phyloP scores from a whole-genome alignment of 2,888 invertebrate species.

The Anthrax anthrax region DNA sequence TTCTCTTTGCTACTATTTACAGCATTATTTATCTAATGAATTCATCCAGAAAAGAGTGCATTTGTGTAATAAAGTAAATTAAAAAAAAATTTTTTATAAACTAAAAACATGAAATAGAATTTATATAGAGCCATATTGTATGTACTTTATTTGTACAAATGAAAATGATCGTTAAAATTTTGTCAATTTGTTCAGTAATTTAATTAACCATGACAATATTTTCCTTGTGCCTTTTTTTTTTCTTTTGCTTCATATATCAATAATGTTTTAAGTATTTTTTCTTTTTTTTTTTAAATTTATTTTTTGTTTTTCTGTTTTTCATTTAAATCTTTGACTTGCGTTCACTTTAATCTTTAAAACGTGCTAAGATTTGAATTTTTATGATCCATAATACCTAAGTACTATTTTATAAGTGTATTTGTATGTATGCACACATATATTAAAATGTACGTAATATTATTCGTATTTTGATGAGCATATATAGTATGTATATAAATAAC shows the following conservation, averaged over 20 bases:
- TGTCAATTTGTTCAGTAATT: conserved; percentile 10
- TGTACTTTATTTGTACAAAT: background rate
- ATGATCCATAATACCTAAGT: conserved; percentile 1
- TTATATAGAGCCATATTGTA: too few relatives aligned
- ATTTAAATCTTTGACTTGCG: conserved; percentile 2
- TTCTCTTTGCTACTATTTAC: too few relatives aligned
- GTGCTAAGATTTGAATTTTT: conserved; percentile 8
- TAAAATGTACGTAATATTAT: too few relatives aligned
- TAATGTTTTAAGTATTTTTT: background rate
- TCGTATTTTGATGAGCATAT: too few relatives aligned
- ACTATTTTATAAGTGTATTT: too few relatives aligned
- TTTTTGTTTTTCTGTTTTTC: background rate
- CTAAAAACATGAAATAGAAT: too few relatives aligned
- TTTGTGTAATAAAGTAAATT: too few relatives aligned
- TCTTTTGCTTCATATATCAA: background rate
- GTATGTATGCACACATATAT: too few relatives aligned
- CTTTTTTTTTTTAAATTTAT: background rate
- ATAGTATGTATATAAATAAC: background rate
- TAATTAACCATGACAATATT: conserved; percentile 10
- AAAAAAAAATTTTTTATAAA: too few relatives aligned
- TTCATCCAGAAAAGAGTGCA: too few relatives aligned
- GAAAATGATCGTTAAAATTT: conserved; percentile 1
- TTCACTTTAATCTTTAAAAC: conserved; percentile 10
- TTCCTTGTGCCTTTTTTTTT: background rate
- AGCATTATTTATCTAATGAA: too few relatives aligned